These are phyloP conservation scores for Bambusicola thoracicus DNA, from an alignment of 2,113 vertebrate species.

Conservation along the genomic window DNA sequence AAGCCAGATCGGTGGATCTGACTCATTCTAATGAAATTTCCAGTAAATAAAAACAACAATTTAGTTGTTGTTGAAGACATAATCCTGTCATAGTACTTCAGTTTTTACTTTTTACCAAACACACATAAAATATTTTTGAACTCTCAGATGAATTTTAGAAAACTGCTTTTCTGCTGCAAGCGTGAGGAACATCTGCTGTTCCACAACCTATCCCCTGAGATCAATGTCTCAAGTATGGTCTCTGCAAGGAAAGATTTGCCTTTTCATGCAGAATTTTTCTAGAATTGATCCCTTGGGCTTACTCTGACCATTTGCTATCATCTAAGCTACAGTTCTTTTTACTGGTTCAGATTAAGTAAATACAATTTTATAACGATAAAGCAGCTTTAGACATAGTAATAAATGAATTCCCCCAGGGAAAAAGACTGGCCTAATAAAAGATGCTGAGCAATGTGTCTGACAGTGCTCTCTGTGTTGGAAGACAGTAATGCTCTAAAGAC, in stretches of 20 bases:
- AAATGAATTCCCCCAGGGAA: not conserved
- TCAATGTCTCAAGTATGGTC: not conserved
- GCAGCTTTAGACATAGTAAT: not conserved
- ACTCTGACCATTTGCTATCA: not conserved
- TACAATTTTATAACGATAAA: conserved; percentile 28
- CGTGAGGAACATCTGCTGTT: not conserved
- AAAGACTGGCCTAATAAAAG: not conserved
- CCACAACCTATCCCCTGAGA: not conserved
- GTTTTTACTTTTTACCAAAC: not conserved
- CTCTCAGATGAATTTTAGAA: not conserved
- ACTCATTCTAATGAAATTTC: not conserved
- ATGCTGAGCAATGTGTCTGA: rapidly evolving
- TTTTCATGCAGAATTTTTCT: not conserved
- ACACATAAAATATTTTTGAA: not conserved
- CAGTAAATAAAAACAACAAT: not conserved
- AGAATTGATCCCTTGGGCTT: not conserved
- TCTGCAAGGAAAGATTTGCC: not conserved
- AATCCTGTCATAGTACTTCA: not conserved
- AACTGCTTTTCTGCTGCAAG: not conserved
- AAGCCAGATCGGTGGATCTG: not conserved
- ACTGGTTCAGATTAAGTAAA: conserved; percentile 3
- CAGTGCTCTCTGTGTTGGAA: not conserved
- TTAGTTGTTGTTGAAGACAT: not conserved
- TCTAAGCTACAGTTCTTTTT: no score
- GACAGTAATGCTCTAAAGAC: not conserved